phyloP scores from a whole-genome alignment of 2,113 vertebrate species.

The Heptranchias perlo region DNA sequence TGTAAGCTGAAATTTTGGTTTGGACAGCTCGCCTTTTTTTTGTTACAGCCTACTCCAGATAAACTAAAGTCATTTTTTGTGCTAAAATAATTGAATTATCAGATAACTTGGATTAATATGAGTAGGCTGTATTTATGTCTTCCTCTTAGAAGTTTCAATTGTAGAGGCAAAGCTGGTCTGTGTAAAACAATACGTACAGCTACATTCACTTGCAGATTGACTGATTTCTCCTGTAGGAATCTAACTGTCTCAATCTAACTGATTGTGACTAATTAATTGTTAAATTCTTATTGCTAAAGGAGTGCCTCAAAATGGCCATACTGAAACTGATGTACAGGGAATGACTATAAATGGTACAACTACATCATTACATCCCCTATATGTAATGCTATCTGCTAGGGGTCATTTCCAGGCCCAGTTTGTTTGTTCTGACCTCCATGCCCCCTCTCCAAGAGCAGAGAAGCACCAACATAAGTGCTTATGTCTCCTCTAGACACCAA shows the following conservation, averaged over 20 bases:
- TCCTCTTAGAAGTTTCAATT: not conserved
- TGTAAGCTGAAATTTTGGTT: not conserved
- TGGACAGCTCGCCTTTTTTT: not conserved
- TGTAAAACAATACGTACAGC: too few relatives aligned
- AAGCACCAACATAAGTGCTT: not conserved
- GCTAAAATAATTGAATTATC: not conserved
- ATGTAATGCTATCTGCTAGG: not conserved
- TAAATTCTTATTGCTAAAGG: not conserved
- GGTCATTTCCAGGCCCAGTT: not conserved
- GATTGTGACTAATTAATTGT: too few relatives aligned
- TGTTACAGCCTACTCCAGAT: not conserved
- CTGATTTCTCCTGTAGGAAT: too few relatives aligned
- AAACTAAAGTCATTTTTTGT: not conserved
- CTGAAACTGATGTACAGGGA: not conserved
- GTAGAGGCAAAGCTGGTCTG: too few relatives aligned
- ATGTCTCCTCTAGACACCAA: not conserved
- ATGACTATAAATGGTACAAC: not conserved
- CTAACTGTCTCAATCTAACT: too few relatives aligned
- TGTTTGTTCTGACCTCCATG: not conserved
- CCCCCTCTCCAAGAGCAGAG: not conserved
- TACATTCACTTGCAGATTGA: too few relatives aligned
- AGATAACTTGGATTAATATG: not conserved
- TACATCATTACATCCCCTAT: not conserved
- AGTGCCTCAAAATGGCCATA: not conserved
- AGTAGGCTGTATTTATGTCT: not conserved